Percentiles rank a stretch among this genome's conserved stretches.
phyloP scores from a whole-genome alignment of 2,888 invertebrate species.

The Nemoura dubitans region DNA sequence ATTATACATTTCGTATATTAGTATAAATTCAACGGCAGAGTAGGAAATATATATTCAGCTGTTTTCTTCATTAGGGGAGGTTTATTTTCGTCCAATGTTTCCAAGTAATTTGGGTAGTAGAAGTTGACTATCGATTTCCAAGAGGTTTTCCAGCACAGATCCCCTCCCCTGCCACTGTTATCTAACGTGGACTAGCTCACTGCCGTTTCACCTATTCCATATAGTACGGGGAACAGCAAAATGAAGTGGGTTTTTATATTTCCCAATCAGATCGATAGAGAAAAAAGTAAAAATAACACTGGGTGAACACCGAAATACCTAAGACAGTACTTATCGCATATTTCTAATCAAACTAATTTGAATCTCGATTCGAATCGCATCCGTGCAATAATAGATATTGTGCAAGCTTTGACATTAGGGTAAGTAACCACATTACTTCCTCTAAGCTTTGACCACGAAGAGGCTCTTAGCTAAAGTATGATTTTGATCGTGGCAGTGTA shows the following conservation, averaged over 20 bases:
- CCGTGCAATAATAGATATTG: no score
- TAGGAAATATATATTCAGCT: not conserved
- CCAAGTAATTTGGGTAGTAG: conserved; percentile 45
- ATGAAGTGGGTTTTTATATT: not conserved
- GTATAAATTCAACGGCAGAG: not conserved
- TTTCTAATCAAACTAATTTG: no score
- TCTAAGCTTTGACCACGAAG: no score
- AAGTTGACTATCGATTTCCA: conserved; percentile 45
- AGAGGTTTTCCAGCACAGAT: not conserved
- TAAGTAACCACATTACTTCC: no score
- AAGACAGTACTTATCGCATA: no score
- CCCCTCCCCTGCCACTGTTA: conserved; percentile 30
- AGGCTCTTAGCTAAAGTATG: not conserved
- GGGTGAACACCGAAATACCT: no score
- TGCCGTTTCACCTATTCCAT: conserved; percentile 26
- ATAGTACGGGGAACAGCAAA: conserved; percentile 13
- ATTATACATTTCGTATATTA: conserved; percentile 14
- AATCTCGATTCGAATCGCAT: not conserved
- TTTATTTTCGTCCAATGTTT: conserved; percentile 41
- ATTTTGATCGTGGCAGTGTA: not conserved
- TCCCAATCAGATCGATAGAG: not conserved
- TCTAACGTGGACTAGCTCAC: conserved; percentile 39
- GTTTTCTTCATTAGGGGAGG: conserved; percentile 16
- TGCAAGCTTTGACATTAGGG: not conserved
- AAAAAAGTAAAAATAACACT: not conserved